A percentile compares a stretch with the other conserved stretches of the same genome.
Conservation (phyloP, 1,140 invertebrate species). For the Melipona quadrifasciata region DNA sequence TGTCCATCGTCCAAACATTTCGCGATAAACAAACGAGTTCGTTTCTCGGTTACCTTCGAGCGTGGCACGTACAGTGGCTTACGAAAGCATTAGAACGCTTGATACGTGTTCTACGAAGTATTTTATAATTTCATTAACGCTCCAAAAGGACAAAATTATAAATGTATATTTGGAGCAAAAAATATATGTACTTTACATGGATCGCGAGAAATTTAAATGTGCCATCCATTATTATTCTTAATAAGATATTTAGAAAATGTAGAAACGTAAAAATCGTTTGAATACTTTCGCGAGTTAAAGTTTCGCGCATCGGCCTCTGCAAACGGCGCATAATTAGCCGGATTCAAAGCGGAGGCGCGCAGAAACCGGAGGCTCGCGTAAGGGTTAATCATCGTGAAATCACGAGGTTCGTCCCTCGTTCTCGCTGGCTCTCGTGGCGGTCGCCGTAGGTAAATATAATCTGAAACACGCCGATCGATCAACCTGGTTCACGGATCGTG, state of each 20-base stretch:
- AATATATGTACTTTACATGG: no score
- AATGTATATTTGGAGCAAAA: no score
- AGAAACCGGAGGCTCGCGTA: not conserved
- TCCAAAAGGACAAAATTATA: no score
- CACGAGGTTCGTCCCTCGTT: slow-evolving; percentile 4
- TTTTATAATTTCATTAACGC: no score
- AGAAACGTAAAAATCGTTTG: no score
- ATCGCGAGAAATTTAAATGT: no score
- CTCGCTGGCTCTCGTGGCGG: no score
- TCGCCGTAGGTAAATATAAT: slow-evolving; percentile 43
- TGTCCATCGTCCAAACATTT: not conserved
- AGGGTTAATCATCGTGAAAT: slow-evolving; percentile 35
- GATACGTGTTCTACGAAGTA: no score
- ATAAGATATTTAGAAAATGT: no score
- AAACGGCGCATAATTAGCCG: slow-evolving; percentile 12
- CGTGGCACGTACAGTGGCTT: not conserved
- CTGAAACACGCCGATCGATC: slow-evolving; percentile 55
- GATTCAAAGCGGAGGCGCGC: slow-evolving; percentile 28
- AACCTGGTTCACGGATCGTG: slow-evolving; percentile 52
- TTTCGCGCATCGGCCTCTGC: not conserved
- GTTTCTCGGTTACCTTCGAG: slow-evolving; percentile 1
- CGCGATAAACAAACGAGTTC: slow-evolving; percentile 9
- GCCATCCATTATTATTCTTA: no score
- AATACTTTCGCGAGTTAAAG: not conserved
- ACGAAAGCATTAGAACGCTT: not conserved